Evolutionary conservation across 2,888 invertebrate species (phyloP).

Genomic region (Athrips mouffetella): DNA sequence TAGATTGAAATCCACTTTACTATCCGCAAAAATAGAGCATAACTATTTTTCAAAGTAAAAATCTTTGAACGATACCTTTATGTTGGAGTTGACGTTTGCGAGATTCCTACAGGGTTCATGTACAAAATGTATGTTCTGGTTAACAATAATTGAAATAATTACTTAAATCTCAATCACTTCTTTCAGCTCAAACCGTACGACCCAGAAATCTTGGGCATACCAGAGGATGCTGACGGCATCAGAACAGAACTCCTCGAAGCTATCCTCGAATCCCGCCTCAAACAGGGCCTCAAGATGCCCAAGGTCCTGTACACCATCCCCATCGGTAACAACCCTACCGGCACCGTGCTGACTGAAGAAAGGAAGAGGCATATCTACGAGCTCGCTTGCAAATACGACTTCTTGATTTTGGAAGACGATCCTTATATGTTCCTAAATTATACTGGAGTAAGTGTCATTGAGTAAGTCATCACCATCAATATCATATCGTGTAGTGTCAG

Average conservation of each 20-base stretch:
- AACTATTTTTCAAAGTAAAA: no score
- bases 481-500: not conserved
- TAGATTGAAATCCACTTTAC: no score
- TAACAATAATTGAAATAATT: not conserved
- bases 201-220: constrained; percentile 81
- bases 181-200: constrained; percentile 83
- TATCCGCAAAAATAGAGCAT: no score
- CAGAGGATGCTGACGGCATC: constrained; percentile 84
- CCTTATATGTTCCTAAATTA: constrained; percentile 90
- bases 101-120: no score
- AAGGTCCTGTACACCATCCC: constrained; percentile 78
- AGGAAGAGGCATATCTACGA: constrained; percentile 84
- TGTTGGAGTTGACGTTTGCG: no score
- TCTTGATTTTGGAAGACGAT: constrained; percentile 89
- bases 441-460: constrained; percentile 64
- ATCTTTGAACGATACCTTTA: not conserved
- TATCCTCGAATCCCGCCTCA: constrained; percentile 66
- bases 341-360: constrained; percentile 81
- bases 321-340: constrained; percentile 87
- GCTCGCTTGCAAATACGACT: constrained; percentile 85
- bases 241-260: constrained; percentile 79
- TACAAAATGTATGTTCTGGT: not conserved
- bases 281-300: constrained; percentile 79
- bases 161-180: not conserved
- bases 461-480: no score